Evolutionary conservation across 2,888 invertebrate species (phyloP).

Genomic region (Entomobrya proxima): DNA sequence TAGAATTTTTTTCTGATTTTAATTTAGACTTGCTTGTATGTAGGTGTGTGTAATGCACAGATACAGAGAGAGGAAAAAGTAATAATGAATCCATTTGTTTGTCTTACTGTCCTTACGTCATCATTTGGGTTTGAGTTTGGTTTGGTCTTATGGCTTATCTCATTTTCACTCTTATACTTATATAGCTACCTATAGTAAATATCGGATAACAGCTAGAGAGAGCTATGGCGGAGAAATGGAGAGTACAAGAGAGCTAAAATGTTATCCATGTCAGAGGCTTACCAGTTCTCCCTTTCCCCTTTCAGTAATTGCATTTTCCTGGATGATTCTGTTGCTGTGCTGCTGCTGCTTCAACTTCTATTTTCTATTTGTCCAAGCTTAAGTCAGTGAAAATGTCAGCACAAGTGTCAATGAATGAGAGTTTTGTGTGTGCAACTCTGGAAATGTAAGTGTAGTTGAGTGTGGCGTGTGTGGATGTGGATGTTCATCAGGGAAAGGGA

Average conservation of each 20-base stretch:
- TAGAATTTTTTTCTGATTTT: too few relatives aligned
- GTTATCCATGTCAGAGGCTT: neutral
- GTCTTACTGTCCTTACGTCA: neutral
- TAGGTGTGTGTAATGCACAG: too few relatives aligned
- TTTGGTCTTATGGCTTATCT: conserved; percentile 1
- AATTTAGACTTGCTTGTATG: too few relatives aligned
- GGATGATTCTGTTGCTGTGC: too few relatives aligned
- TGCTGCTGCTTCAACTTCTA: too few relatives aligned
- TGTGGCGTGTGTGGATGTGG: conserved; percentile 19
- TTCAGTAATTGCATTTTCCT: conserved; percentile 61
- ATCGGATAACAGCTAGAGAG: conserved; percentile 21
- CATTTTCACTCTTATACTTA: neutral
- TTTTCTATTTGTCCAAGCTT: conserved; percentile 52
- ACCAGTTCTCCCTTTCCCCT: neutral
- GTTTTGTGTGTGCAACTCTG: too few relatives aligned
- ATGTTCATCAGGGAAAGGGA: neutral
- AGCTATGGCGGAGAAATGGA: too few relatives aligned
- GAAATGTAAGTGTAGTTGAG: conserved; percentile 37
- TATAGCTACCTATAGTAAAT: neutral
- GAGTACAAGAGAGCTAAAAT: too few relatives aligned
- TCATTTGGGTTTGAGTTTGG: conserved; percentile 24
- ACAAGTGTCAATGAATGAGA: conserved; percentile 63
- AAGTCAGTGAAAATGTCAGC: conserved; percentile 56
- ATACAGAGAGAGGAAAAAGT: too few relatives aligned
- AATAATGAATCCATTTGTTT: conserved; percentile 41